phyloP scores from a whole-genome alignment of 2,113 vertebrate genomes.

The Callaeas wilsoni region DNA sequence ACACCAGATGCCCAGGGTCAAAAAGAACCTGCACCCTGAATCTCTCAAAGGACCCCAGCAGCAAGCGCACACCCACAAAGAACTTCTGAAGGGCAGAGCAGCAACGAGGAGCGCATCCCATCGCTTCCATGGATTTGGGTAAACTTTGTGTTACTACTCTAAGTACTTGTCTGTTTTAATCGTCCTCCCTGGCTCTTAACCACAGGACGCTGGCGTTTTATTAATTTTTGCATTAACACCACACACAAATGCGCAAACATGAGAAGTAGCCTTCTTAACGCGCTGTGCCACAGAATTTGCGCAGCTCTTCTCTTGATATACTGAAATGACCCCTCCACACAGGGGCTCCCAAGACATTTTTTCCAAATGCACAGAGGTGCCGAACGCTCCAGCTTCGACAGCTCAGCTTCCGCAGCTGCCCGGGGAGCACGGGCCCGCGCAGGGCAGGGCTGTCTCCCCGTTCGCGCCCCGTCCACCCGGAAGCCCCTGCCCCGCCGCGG shows the following conservation, averaged over 20 bases:
- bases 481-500: neutral
- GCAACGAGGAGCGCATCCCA: neutral
- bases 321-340: accelerated
- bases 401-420: no score
- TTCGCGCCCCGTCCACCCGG: accelerated
- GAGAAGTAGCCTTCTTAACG: neutral
- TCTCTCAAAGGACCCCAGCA: no score
- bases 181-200: neutral
- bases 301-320: neutral
- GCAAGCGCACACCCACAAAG: neutral
- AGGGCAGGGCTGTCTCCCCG: no score
- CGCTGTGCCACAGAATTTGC: neutral
- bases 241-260: neutral
- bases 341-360: neutral
- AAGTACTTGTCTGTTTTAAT: neutral
- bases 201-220: neutral
- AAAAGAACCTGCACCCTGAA: neutral
- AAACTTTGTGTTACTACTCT: neutral
- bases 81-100: neutral
- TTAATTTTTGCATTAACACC: neutral
- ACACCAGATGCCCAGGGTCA: accelerated
- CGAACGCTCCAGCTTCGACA: neutral
- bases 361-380: accelerated
- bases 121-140: accelerated
- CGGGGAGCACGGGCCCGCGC: no score